These are phyloP conservation scores for Fringilla coelebs DNA, from an alignment of 2,797 vertebrate species.

Conservation along the genomic window DNA sequence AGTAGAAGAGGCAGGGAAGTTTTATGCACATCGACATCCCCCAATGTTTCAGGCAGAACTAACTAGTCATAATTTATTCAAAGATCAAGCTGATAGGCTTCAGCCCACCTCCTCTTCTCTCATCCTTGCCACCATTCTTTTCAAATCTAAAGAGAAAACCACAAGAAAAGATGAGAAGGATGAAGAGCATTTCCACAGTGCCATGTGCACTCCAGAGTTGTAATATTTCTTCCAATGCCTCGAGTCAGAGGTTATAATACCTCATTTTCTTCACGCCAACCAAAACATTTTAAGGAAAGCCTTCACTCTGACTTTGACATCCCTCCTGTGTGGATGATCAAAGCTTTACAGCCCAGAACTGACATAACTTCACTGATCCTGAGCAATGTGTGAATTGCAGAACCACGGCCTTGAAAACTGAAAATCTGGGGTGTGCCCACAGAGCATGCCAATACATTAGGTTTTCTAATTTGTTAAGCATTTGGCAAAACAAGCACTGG, in stretches of 20 bases:
- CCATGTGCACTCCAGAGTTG: not conserved
- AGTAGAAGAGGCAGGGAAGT: not conserved
- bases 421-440: not conserved
- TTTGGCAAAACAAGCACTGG: slow-evolving; percentile 5
- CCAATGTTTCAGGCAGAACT: slow-evolving; percentile 1
- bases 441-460: not conserved
- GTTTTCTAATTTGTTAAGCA: slow-evolving; percentile 23
- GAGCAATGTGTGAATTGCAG: not conserved
- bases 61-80: slow-evolving; percentile 50
- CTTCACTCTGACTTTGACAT: not conserved
- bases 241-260: not conserved
- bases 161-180: slow-evolving; percentile 47
- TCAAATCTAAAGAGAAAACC: slow-evolving; percentile 37
- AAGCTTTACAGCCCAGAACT: not conserved
- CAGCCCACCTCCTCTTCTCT: slow-evolving; percentile 56
- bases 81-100: slow-evolving; percentile 55
- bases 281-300: not conserved
- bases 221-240: not conserved
- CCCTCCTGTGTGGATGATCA: not conserved
- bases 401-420: not conserved
- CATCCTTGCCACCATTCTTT: slow-evolving; percentile 47
- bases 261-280: not conserved
- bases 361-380: not conserved
- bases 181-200: not conserved
- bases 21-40: not conserved